Base-by-base conservation (phyloP, 1,140 invertebrate species). In the Bombus affinis region DNA sequence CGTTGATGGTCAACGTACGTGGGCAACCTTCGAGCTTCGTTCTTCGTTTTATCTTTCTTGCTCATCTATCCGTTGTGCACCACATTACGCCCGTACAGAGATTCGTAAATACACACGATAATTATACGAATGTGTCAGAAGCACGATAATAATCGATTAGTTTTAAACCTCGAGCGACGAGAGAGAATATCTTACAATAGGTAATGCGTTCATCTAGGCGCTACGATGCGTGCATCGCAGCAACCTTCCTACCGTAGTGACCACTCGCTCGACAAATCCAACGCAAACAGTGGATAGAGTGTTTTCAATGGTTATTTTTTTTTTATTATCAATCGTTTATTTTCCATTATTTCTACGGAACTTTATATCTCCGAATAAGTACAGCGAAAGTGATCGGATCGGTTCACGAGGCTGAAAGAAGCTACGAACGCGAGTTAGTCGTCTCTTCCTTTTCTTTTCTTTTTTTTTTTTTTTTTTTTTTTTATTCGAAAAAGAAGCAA, bases 121-220 rank as follows among this genome's bases (percentile, higher is more conserved):
- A 83, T 85, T 68, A 81, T 22, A 81, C 35, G 66, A 32, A 78
- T 42, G 66, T 35, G 53, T 62, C 73, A 89, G 78, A 86, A 92
- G 89, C 76, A 81, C 32, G 76, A 83, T 86, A 90, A 89, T 87
- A 83, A 91, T 91, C 87, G 88, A 87, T 85, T 84, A 87, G 59
- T 77, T 80, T 73, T 62, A 86, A 91, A 90, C 65, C 72, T 85
- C 80, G 87, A 88, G 85, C 85, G 86, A 84, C 68, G 71, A 81
- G 76, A 89, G 78, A 87, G 86, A 82, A 66, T 82, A 82, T 92
- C 74, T 88, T 90, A 91, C 86, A 92, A 83, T 88, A 90, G 81
- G 74, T 86, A 85, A 84, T 83, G 82, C 42, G 35, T 70, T 65
- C 37, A 32, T 53, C 28, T 42, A 66, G 75, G 57, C 57, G 57